Conservation (phyloP, 37 sponge, comb jelly and placozoan species). For the Aphrocallistes beatrix region DNA sequence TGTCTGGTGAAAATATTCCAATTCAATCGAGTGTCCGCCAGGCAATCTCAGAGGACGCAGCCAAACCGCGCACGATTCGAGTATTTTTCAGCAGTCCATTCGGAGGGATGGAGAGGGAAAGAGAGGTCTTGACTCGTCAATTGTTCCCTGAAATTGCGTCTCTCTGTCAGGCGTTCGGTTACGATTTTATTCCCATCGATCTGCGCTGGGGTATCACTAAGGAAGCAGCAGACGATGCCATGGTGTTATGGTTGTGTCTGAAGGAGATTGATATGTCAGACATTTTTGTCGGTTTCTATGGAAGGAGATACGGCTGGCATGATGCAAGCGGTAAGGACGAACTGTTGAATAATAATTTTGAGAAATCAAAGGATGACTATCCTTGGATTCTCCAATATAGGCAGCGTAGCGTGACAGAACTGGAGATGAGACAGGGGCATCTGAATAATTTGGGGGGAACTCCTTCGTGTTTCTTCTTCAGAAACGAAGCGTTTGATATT, state of each 20-base stretch:
- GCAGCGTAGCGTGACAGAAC: not conserved
- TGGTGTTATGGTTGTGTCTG: conserved; percentile 1
- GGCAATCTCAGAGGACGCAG: conserved; percentile 3
- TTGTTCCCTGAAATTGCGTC: not conserved
- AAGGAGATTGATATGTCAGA: conserved; percentile 14
- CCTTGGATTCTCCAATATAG: conserved; percentile 5
- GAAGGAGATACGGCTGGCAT: conserved; percentile 21
- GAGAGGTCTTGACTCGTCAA: not conserved
- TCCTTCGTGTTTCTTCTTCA: conserved; percentile 19
- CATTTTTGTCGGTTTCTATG: conserved; percentile 19
- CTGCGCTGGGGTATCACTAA: conserved; percentile 22
- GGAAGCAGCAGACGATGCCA: not conserved
- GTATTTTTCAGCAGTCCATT: conserved; percentile 12
- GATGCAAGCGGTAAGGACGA: not conserved
- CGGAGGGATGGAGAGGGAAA: conserved; percentile 18
- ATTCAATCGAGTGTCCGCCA: not conserved
- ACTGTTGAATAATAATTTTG: conserved; percentile 14
- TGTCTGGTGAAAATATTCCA: not conserved
- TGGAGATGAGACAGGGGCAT: conserved; percentile 18
- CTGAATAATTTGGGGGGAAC: not conserved
- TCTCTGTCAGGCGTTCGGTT: not conserved
- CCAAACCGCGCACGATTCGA: not conserved
- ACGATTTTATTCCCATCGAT: conserved; percentile 16
- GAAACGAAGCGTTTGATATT: not conserved
- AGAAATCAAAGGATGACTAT: conserved; percentile 4